Base-by-base conservation (phyloP, 2,888 invertebrate species). In the Tetropium fuscum region DNA sequence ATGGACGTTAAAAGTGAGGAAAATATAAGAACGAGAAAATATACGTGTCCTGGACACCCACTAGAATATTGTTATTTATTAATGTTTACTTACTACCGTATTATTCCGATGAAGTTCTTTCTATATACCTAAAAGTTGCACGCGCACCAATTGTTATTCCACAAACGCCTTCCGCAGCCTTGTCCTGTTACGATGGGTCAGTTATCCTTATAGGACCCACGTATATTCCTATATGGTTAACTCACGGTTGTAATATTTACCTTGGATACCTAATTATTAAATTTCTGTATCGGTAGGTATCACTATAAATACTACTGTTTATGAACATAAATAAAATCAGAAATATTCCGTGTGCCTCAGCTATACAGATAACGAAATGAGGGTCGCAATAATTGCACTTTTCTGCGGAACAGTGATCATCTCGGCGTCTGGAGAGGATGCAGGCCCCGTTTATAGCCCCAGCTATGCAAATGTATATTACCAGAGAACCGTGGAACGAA, bases 391-490 rank as follows among this genome's bases (percentile, higher is more conserved):
- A 27, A 20, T 59, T 7, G 8, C 41, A 1, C 10, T n/a, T 19
- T n/a, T n/a, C n/a, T n/a, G n/a, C n/a, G n/a, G n/a, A n/a, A 8
- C 44, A 18, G 15, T 11, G 13, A 8, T 62, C 1, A n/a, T 19
- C 25, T 15, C 54, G 15, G 30, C 55, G 18, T 49, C 15, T 5
- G 34, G 30, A 34, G 51, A 36, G 8, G 44, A 45, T 40, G 41
- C 41, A 16, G n/a, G 20, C 3, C 57, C 57, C 13, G 38, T 62
- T 40, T 62, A 58, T 36, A 62, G 58, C 11, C 47, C 38, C 1
- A 40, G 55, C 16, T 62, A 62, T 51, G 54, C 62, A 43, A 58
- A 53, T 38, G 51, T 62, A 41, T 32, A 30, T 34, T 40, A 48
- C 8, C 51, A 56, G 13, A 30, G 48, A 30, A 10, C 19, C 20